These are phyloP conservation scores for Horisme vitalbata DNA, from an alignment of 2,888 invertebrate species.

Conservation along the genomic window DNA sequence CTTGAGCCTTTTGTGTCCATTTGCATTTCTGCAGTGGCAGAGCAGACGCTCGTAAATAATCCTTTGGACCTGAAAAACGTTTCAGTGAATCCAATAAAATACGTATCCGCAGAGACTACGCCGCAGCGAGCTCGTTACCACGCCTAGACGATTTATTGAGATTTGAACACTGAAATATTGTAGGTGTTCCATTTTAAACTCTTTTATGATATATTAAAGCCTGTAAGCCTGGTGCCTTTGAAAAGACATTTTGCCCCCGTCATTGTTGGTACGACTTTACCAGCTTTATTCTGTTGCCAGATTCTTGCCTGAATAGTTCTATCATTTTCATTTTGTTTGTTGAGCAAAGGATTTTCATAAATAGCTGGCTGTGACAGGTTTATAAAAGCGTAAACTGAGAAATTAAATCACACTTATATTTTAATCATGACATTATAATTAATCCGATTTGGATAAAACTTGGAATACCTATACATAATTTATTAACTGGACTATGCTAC, in stretches of 20 bases:
- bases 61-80: conserved; percentile 81
- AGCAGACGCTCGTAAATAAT: conserved; percentile 81
- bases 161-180: conserved; percentile 82
- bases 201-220: conserved; percentile 57
- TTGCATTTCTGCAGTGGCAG: conserved; percentile 75
- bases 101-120: conserved; percentile 82
- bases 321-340: not conserved
- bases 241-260: conserved; percentile 15
- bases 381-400: too few species aligned
- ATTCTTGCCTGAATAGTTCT: conserved; percentile 1
- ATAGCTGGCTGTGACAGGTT: too few species aligned
- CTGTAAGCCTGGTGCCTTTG: conserved; percentile 13
- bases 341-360: not conserved
- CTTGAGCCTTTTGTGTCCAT: conserved; percentile 58
- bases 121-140: conserved; percentile 81
- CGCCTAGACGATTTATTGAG: conserved; percentile 82
- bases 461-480: too few species aligned
- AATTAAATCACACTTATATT: too few species aligned
- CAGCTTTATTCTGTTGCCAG: conserved; percentile 11
- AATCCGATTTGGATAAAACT: too few species aligned
- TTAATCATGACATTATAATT: too few species aligned
- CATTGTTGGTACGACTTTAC: conserved; percentile 11
- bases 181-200: conserved; percentile 78
- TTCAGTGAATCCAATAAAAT: conserved; percentile 83
- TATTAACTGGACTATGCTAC: too few species aligned